phyloP scores from a whole-genome alignment of 2,797 vertebrate species.

The Gymnothorax javanicus region DNA sequence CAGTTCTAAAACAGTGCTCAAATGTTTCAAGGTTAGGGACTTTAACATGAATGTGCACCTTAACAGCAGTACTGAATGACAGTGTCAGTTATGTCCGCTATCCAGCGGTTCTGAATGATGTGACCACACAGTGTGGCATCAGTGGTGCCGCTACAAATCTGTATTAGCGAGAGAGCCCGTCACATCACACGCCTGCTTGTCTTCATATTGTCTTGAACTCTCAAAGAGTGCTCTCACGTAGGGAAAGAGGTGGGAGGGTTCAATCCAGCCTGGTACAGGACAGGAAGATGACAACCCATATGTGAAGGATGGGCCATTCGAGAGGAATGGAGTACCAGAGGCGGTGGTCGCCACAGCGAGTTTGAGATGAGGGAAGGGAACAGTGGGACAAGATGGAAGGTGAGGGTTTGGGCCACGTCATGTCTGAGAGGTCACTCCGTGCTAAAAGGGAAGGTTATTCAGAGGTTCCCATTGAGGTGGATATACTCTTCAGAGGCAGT shows the following conservation, averaged over 20 bases:
- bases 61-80: not conserved
- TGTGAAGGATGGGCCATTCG: not conserved
- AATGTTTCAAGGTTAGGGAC: not conserved
- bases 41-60: not conserved
- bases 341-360: constrained; percentile 11
- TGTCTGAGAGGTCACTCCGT: not conserved
- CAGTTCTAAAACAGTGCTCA: constrained; percentile 11
- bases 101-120: not conserved
- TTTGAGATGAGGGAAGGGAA: not conserved
- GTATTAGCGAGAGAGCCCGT: not conserved
- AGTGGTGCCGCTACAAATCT: not conserved
- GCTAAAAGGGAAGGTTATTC: not conserved
- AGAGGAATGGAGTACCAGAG: not conserved
- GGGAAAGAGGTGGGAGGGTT: not conserved
- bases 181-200: constrained; percentile 31
- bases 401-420: no score
- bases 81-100: not conserved
- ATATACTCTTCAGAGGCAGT: constrained; percentile 2
- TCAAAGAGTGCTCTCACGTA: constrained; percentile 23
- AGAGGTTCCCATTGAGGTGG: not conserved
- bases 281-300: not conserved
- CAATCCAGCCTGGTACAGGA: constrained; percentile 1
- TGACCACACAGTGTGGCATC: not conserved
- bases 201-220: constrained; percentile 35
- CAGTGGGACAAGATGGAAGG: not conserved